Evolutionary conservation across 92 coral and sea anemone species (phyloP).

Genomic region (Bergia puertoricense): DNA sequence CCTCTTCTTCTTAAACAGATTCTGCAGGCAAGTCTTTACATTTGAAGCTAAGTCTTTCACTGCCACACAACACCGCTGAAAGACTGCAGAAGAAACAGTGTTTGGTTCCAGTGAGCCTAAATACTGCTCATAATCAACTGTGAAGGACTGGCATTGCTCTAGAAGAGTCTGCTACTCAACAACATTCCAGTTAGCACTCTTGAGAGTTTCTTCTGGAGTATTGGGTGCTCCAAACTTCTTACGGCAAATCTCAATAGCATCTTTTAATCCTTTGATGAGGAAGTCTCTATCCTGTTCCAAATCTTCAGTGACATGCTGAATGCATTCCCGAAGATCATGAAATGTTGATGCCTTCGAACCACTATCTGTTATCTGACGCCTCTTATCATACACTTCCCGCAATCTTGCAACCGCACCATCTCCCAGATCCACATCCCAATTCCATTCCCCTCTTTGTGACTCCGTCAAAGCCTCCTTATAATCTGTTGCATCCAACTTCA

Average conservation of each 20-base stretch:
- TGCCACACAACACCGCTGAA: not conserved
- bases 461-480: slow-evolving; percentile 42
- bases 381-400: not conserved
- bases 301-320: not conserved
- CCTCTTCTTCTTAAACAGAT: not conserved
- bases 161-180: slow-evolving; percentile 46
- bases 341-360: not conserved
- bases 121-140: not conserved
- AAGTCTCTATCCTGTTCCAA: slow-evolving; percentile 20
- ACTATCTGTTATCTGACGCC: not conserved
- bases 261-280: slow-evolving; percentile 4
- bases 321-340: not conserved
- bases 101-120: not conserved
- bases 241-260: not conserved
- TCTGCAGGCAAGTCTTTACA: not conserved
- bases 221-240: slow-evolving; percentile 26
- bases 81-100: not conserved
- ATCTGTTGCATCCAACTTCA: slow-evolving; percentile 49
- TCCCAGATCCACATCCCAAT: slow-evolving; percentile 44
- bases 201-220: slow-evolving; percentile 33
- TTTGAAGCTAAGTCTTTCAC: not conserved
- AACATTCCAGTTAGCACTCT: slow-evolving; percentile 42
- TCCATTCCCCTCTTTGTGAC: slow-evolving; percentile 36
- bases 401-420: slow-evolving; percentile 23
- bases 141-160: slow-evolving; percentile 1